phyloP scores from a whole-genome alignment of 2,797 vertebrate genomes.

The Rhodeus uyekii region DNA sequence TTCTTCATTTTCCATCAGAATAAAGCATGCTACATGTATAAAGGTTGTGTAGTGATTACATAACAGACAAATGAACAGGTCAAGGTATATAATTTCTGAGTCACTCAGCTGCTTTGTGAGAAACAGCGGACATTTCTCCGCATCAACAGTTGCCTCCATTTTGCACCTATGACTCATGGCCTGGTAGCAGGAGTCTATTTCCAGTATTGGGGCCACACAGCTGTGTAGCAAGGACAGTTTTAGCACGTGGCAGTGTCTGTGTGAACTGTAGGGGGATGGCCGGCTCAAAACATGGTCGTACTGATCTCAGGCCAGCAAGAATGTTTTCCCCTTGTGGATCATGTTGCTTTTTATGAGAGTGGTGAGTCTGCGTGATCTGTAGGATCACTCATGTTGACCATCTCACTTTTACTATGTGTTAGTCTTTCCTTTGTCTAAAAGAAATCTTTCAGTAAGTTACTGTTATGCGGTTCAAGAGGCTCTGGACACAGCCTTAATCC shows the following conservation, averaged over 20 bases:
- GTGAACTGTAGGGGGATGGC: slow-evolving; percentile 64
- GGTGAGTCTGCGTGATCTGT: slow-evolving; percentile 16
- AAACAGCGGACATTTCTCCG: slow-evolving; percentile 51
- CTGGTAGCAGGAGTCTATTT: slow-evolving; percentile 72
- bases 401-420: slow-evolving; percentile 22
- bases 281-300: slow-evolving; percentile 58
- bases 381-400: neutral
- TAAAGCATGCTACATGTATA: neutral
- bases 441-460: neutral
- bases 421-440: slow-evolving; percentile 6
- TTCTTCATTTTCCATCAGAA: slow-evolving; percentile 34
- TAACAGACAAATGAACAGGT: neutral
- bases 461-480: neutral
- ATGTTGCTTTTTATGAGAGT: slow-evolving; percentile 33
- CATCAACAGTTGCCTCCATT: slow-evolving; percentile 69
- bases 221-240: slow-evolving; percentile 66
- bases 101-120: slow-evolving; percentile 33
- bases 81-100: slow-evolving; percentile 1
- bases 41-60: neutral
- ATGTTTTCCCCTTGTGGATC: slow-evolving; percentile 2
- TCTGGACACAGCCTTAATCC: neutral
- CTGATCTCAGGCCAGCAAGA: slow-evolving; percentile 7
- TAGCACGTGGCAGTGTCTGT: slow-evolving; percentile 47
- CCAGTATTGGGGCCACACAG: slow-evolving; percentile 74
- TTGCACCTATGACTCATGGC: slow-evolving; percentile 70